Percentiles rank a stretch among this genome's conserved stretches.
Evolutionary conservation across 1,140 invertebrate genomes (phyloP).

Genomic region (Ditylenchus dipsaci): DNA sequence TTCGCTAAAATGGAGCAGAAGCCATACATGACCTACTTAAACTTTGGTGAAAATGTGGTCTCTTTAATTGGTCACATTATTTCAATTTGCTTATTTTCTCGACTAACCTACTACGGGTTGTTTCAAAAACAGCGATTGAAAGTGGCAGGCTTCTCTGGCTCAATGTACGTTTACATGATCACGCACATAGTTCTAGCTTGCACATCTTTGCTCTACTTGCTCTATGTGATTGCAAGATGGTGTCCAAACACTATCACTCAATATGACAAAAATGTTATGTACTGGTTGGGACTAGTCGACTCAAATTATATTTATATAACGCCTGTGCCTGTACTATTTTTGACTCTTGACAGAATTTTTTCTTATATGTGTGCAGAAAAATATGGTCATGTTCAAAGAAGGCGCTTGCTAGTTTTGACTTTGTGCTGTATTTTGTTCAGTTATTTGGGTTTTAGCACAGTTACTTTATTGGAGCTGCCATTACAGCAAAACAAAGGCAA

Average conservation of each 20-base stretch:
- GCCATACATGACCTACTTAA: neutral
- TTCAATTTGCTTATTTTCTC: neutral
- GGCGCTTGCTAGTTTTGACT: no score
- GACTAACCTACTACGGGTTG: neutral
- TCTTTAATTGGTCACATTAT: neutral
- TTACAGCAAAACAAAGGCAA: no score
- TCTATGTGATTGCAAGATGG: neutral
- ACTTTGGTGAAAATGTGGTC: neutral
- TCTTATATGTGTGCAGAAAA: no score
- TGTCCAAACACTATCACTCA: neutral
- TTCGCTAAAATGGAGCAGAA: no score
- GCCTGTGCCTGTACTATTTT: neutral
- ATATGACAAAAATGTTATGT: neutral
- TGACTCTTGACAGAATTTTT: no score
- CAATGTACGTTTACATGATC: neutral
- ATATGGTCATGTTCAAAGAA: no score
- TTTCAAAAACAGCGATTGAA: neutral
- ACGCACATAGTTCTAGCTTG: neutral
- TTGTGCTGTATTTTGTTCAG: no score
- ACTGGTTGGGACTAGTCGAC: neutral
- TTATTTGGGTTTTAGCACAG: no score
- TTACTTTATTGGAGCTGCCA: no score
- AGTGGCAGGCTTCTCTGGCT: neutral
- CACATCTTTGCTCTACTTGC: neutral
- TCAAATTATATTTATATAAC: neutral